These are phyloP conservation scores for Zygothrica quintamaculata DNA, from an alignment of 2,888 invertebrate genomes.

Conservation along the genomic window DNA sequence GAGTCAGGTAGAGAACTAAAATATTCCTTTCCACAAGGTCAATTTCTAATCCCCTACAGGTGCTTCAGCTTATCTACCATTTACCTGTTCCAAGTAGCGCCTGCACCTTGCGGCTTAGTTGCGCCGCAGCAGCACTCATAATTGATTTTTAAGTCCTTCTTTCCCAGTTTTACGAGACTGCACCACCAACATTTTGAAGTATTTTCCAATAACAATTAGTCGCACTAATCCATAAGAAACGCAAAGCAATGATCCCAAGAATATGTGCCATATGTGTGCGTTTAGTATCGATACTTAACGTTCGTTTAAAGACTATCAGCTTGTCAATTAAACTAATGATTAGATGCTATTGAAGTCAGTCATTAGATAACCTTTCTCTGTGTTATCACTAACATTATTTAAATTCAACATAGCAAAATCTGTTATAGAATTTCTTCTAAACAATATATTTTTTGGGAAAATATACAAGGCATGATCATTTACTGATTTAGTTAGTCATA, in stretches of 20 bases:
- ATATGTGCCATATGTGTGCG: not conserved
- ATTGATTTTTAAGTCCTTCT: slow-evolving; percentile 52
- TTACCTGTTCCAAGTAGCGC: slow-evolving; percentile 30
- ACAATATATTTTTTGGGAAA: too few relatives aligned
- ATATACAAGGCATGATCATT: too few relatives aligned
- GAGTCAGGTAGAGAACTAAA: slow-evolving; percentile 65
- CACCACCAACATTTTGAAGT: slow-evolving; percentile 62
- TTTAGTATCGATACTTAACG: too few relatives aligned
- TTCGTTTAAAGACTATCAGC: too few relatives aligned
- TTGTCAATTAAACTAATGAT: too few relatives aligned
- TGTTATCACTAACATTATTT: too few relatives aligned
- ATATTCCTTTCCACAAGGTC: slow-evolving; percentile 42
- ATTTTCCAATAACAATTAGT: slow-evolving; percentile 55
- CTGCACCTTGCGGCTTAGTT: slow-evolving; percentile 46
- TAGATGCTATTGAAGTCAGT: too few relatives aligned
- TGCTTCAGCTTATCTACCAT: slow-evolving; percentile 33
- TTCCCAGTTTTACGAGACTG: slow-evolving; percentile 65
- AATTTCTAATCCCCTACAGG: slow-evolving; percentile 68
- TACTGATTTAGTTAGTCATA: too few relatives aligned
- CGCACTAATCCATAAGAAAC: slow-evolving; percentile 59
- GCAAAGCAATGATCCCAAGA: slow-evolving; percentile 11
- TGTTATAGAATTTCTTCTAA: too few relatives aligned
- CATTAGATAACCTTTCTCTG: too few relatives aligned
- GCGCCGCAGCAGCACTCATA: slow-evolving; percentile 48
- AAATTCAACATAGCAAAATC: too few relatives aligned